A percentile compares a stretch with the other conserved stretches of the same genome.
These are phyloP conservation scores for Lysandra bellargus DNA, from an alignment of 2,888 invertebrate genomes.

Conservation along the genomic window DNA sequence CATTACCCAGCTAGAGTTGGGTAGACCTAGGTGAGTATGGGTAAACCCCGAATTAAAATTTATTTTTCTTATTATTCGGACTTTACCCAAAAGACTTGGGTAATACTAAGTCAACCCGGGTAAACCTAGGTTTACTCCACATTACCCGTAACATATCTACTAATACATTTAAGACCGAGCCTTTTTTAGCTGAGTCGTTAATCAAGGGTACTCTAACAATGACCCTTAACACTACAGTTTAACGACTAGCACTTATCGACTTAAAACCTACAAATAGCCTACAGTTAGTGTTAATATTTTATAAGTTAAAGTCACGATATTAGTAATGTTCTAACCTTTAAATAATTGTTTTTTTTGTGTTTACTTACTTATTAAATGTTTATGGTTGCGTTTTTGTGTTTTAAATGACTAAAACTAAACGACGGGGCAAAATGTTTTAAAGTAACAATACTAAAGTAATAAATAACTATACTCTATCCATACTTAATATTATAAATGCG, in stretches of 20 bases:
- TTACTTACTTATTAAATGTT: neutral
- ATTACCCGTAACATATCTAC: too few species aligned
- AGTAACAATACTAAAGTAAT: too few species aligned
- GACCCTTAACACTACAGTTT: neutral
- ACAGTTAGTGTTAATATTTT: conserved; percentile 13
- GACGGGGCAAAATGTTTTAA: neutral
- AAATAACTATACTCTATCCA: too few species aligned
- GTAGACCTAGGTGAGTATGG: too few species aligned
- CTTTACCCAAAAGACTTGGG: too few species aligned
- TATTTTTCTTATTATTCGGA: too few species aligned
- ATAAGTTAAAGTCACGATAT: neutral
- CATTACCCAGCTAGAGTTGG: too few species aligned
- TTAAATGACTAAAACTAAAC: neutral
- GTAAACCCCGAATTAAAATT: too few species aligned
- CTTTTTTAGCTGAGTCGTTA: neutral
- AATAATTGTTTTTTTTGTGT: neutral
- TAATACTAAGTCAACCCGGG: too few species aligned
- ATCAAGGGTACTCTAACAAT: neutral
- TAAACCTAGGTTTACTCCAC: too few species aligned
- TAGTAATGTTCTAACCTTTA: neutral
- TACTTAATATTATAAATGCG: too few species aligned
- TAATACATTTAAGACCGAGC: too few species aligned
- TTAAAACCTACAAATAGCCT: conserved; percentile 3
- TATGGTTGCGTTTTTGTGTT: neutral
- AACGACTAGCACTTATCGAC: neutral